These are phyloP conservation scores for Aspidiotus rigidus DNA, from an alignment of 2,888 invertebrate genomes.

Conservation along the genomic window DNA sequence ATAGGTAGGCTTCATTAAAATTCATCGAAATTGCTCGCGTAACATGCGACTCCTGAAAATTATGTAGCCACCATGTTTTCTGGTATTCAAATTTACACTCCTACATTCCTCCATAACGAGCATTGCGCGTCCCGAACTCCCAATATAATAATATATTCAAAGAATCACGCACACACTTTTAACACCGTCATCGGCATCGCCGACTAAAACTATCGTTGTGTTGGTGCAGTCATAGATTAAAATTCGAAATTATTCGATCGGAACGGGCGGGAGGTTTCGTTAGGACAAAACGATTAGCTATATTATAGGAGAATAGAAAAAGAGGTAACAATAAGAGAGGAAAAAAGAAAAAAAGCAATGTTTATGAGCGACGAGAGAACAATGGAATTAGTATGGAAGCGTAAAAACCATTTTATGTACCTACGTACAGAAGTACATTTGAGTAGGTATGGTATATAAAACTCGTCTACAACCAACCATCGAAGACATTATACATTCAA, in stretches of 20 bases:
- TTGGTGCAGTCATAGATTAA: not conserved
- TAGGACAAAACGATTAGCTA: conserved; percentile 30
- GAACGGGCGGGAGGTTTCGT: conserved; percentile 32
- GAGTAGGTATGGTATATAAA: conserved; percentile 5
- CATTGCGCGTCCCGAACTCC: too few species aligned
- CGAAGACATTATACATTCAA: conserved; percentile 32
- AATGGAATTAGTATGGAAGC: conserved; percentile 34
- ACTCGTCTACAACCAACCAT: conserved; percentile 14
- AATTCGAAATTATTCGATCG: conserved; percentile 22
- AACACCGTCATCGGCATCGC: too few species aligned
- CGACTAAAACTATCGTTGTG: not conserved
- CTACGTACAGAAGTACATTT: conserved; percentile 1
- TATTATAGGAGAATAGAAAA: conserved; percentile 14
- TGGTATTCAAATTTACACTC: too few species aligned
- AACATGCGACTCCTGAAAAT: too few species aligned
- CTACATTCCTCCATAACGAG: too few species aligned
- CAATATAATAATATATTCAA: too few species aligned
- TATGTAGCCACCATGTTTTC: too few species aligned
- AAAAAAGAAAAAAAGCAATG: conserved; percentile 28
- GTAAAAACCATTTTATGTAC: conserved; percentile 32
- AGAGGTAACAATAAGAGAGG: conserved; percentile 13
- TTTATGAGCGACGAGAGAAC: conserved; percentile 29
- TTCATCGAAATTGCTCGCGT: too few species aligned
- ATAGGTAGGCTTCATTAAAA: too few species aligned
- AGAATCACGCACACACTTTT: too few species aligned